Evolutionary conservation across 2,888 invertebrate genomes (phyloP), one percentile per base, ranked within the genome.

Genomic region (Tetropium fuscum): DNA sequence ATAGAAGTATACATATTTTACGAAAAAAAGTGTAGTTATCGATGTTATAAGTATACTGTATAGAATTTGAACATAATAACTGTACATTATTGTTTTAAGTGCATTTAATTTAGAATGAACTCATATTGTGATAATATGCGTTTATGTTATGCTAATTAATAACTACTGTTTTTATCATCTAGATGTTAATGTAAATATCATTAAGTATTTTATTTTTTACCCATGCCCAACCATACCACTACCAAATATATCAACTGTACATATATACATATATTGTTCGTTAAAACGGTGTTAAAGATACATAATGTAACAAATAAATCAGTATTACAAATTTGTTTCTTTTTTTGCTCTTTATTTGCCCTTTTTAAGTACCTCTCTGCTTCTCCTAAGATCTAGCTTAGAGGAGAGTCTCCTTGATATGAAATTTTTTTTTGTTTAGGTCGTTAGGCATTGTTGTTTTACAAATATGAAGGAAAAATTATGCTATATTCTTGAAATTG

Each of bases 101-200:
- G 41, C 61, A 69, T 58, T 63, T 25, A 22, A 51, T 40, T 18
- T 27, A 38, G 38, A 66, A 47, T 70, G 69, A 72, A 72, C 72
- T 72, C 72, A 69, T 70, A 72, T 68, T 73, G 73, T 73, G 73
- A 73, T 73, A 72, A 67, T 68, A 67, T 68, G 61, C 54, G 67
- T 64, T 67, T 47, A 47, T 32, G 30, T 32, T 25, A 51, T 40
- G 11, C 27, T 51, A 51, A 51, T 18, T 51, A 40, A 38, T 16
- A n/a, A 16, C 16, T 18, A 38, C 38, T 51, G 51, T 51, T 51
- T 51, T 51, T 51, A 51, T 51, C 40, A 40, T 38, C 15, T 51
- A 51, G 40, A 30, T 40, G 51, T 48, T 48, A 48, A 34, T 48
- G 48, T 48, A 38, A 36, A 48, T 48, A 48, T 18, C 10, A 11